Conservation (phyloP, 2,113 vertebrate genomes). For the Hiodon alosoides region DNA sequence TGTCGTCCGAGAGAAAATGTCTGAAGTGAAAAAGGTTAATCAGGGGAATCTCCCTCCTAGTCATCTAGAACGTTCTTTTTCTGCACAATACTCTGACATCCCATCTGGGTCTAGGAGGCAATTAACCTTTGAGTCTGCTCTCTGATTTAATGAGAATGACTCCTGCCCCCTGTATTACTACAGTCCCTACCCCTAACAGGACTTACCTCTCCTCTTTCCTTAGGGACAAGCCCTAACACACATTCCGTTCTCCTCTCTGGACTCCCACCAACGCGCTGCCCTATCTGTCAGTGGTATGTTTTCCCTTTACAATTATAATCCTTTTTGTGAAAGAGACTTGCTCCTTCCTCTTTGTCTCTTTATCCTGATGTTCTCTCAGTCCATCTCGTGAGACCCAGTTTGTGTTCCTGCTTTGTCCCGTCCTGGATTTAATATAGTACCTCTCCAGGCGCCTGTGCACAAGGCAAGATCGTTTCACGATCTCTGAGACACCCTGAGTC, state of each 20-base stretch:
- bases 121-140: conserved; percentile 61
- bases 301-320: conserved; percentile 32
- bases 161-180: conserved; percentile 55
- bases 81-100: conserved; percentile 30
- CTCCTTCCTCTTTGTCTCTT: conserved; percentile 33
- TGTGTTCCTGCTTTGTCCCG: neutral
- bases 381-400: conserved; percentile 37
- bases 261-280: conserved; percentile 30
- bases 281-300: conserved; percentile 18
- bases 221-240: conserved; percentile 53
- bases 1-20: too few species aligned
- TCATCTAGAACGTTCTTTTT: neutral
- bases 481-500: conserved; percentile 61
- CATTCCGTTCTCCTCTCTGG: conserved; percentile 49
- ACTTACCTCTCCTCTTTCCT: conserved; percentile 64
- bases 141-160: conserved; percentile 68
- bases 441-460: conserved; percentile 27
- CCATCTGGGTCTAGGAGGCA: conserved; percentile 50
- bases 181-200: conserved; percentile 50
- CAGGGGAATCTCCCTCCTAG: neutral
- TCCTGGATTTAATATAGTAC: conserved; percentile 18
- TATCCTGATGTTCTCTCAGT: conserved; percentile 21
- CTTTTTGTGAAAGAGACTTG: conserved; percentile 22
- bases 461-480: conserved; percentile 40
- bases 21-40: too few species aligned